Percentiles rank a stretch among this genome's conserved stretches.
Evolutionary conservation across 2,797 vertebrate species (phyloP).

Genomic region (Uromys caudimaculatus): DNA sequence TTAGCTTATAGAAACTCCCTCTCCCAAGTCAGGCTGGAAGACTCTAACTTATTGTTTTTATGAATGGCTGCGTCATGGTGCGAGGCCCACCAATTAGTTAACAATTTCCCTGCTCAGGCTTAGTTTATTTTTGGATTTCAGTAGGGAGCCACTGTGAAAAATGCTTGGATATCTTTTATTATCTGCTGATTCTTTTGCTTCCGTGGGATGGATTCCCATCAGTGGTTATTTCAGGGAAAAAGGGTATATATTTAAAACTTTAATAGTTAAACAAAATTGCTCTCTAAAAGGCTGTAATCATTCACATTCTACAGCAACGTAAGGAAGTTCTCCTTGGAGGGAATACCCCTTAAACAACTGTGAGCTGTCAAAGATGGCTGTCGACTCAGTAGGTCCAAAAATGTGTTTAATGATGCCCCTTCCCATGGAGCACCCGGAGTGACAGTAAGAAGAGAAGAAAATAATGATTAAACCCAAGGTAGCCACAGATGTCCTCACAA

Average conservation of each 20-base stretch:
- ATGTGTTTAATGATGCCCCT: background rate
- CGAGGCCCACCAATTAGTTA: background rate
- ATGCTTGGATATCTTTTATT: constrained; percentile 5
- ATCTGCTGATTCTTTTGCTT: constrained; percentile 28
- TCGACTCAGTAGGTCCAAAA: background rate
- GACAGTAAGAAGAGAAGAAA: background rate
- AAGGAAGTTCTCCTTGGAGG: background rate
- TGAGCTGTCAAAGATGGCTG: background rate
- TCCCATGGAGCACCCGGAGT: background rate
- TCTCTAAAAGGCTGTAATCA: constrained; percentile 52
- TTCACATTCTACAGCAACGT: background rate
- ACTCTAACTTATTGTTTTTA: background rate
- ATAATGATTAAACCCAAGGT: constrained; percentile 5
- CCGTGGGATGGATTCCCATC: constrained; percentile 25
- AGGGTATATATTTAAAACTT: constrained; percentile 37
- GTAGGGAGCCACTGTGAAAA: background rate
- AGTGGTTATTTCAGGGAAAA: constrained; percentile 14
- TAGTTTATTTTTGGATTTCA: constrained; percentile 31
- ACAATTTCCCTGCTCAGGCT: background rate
- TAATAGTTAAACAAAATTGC: constrained; percentile 57
- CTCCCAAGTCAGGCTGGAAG: background rate
- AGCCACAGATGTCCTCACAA: background rate
- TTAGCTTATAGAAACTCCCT: background rate
- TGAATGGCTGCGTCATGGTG: background rate
- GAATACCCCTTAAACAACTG: background rate